Conservation (phyloP, 2,797 vertebrate species). For the Rhadinocentrus ornatus region DNA sequence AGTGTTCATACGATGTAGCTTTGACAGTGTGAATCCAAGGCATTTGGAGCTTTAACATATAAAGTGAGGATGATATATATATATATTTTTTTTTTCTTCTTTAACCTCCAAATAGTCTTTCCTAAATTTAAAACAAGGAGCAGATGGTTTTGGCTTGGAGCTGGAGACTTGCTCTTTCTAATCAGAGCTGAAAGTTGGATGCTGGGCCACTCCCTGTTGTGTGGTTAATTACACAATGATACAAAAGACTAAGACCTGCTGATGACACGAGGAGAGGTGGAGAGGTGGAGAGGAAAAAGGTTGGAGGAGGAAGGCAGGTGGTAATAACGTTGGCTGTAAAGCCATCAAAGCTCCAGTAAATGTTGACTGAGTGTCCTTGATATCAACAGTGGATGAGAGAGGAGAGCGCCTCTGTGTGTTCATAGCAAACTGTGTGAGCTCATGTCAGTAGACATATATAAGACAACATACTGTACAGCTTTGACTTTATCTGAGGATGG, state of each 20-base stretch:
- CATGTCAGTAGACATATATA: slow-evolving; percentile 20
- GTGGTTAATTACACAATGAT: slow-evolving; percentile 79
- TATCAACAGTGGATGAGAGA: slow-evolving; percentile 45
- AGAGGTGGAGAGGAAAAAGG: slow-evolving; percentile 18
- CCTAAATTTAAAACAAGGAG: slow-evolving; percentile 28
- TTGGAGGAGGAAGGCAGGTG: slow-evolving; percentile 41
- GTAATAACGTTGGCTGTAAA: slow-evolving; percentile 76
- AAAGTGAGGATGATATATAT: no score
- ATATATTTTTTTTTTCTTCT: no score
- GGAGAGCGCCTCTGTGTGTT: slow-evolving; percentile 27
- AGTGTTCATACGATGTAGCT: no score
- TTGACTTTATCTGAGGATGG: slow-evolving; percentile 2
- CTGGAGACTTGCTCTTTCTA: slow-evolving; percentile 40
- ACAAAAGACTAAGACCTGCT: slow-evolving; percentile 68
- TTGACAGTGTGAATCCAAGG: no score
- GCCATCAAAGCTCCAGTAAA: slow-evolving; percentile 78
- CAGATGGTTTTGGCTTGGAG: slow-evolving; percentile 65
- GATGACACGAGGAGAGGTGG: slow-evolving; percentile 49
- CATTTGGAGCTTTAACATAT: no score
- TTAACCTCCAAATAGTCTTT: background rate
- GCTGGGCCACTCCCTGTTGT: slow-evolving; percentile 59
- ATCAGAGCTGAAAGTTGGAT: slow-evolving; percentile 54
- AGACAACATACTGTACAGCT: slow-evolving; percentile 19
- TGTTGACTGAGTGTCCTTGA: slow-evolving; percentile 82
- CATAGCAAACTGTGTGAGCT: slow-evolving; percentile 24